Base-by-base conservation (phyloP, 2,113 vertebrate species). In the Mionectes macconnelli region DNA sequence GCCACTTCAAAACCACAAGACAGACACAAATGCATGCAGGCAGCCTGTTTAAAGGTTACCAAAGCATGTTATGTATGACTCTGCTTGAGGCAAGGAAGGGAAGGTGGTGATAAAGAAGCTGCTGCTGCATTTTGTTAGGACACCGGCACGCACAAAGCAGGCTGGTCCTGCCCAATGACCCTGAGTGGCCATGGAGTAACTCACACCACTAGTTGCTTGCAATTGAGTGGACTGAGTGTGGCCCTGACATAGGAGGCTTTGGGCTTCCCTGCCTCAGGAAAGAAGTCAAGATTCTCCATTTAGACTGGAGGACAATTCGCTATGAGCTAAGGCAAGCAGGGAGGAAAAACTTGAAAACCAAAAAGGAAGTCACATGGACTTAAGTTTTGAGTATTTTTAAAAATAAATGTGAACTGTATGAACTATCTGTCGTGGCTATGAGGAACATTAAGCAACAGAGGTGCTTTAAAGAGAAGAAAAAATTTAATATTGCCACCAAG, bases 131-230 rank as follows among this genome's bases (percentile, higher is more conserved):
- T 93, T 84, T 59, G 50, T 82, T 83, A 73, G 93, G 84, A 91
- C 56, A 72, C 69, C 24, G 55, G 83, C 67, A 86, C 9, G 28
- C 77, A 94, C 39, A 55, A 70, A 81, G 75, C 10, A 1, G 68
- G 11, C 83, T 81, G 87, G 25, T 59, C 84, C 79, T 82, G 45
- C 45, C 64, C 95, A 67, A 91, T 94, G 97, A 60, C n/a, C 1
- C 1, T 8, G 39, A 87, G 90, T 80, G 64, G 37, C 69, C 81
- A 8, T 33, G 55, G 76, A 44, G 30, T 49, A 37, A 80, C 75
- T 82, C 83, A 89, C 84, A 86, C 79, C 75, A 28, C 72, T 73
- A 23, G 52, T 30, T 95, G 90, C 91, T 97, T 96, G 96, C 88
- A 90, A 15, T 89, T 15, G 60, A 80, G 73, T 82, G 76, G 77